Evolutionary conservation across 1,140 invertebrate species (phyloP), one percentile per base, ranked within the genome.

Genomic region (Metopolophium dirhodum): DNA sequence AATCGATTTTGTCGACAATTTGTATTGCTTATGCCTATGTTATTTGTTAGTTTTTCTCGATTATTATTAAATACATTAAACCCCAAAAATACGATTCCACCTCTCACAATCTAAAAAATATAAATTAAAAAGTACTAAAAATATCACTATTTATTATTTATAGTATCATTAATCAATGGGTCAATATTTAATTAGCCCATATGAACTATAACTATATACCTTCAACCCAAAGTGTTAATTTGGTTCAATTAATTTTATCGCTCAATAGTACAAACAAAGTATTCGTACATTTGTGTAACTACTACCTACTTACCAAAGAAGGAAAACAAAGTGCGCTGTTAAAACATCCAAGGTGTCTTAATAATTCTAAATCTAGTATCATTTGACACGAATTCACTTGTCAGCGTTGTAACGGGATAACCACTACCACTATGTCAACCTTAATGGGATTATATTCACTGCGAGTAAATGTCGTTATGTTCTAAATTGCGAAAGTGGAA

Each of bases 301-400:
- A 22, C 7, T 41, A 45, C 2, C 2, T 22, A 85, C 22, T 85
- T 23, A 41, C 3, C 23, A 26, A 11, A 8, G 23, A 9, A 85
- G 41, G 23, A 26, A 85, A 85, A 41, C 23, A 85, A 37, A 47
- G 30, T 86, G 11, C 18, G 7, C 30, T 86, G 37, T 30, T 41
- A 86, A 86, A 49, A 86, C 14, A 49, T n/a, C 45, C 6, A 86
- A 86, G 41, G 23, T 26, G 9, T 45, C 14, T 86, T 30, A 86
- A 86, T 47, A 86, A 86, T 86, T 86, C 26, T 26, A 86, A 86
- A 86, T 86, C 85, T 86, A 86, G 85, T n/a, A 47, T 47, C 37
- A 86, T 86, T 86, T 86, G 85, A 86, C 45, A 86, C 85, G 41
- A 86, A 86, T 86, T 86, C 45, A 86, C 85, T 86, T 86, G 85